A percentile compares a stretch with the other conserved stretches of the same genome.
Conservation (phyloP, 2,888 invertebrate genomes). For the Drosophila borealis region DNA sequence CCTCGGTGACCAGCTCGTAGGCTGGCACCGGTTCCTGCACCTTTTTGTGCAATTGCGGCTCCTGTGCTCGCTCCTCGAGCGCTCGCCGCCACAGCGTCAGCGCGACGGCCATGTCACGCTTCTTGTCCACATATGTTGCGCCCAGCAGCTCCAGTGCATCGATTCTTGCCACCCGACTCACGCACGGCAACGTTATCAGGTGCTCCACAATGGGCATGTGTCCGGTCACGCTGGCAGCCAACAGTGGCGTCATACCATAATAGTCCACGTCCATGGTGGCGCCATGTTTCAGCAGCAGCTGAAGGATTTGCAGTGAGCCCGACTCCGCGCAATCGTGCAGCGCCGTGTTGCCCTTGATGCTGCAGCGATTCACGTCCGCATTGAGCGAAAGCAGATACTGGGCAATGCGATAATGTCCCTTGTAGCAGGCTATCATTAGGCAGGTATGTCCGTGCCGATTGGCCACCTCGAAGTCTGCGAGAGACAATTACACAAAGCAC, state of each 20-base stretch:
- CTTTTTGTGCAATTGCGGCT: constrained; percentile 90
- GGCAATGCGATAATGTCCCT: constrained; percentile 96
- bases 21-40: constrained; percentile 91
- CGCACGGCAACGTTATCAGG: constrained; percentile 91
- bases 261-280: constrained; percentile 97
- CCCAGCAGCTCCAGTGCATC: constrained; percentile 96
- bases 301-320: constrained; percentile 96
- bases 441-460: constrained; percentile 98
- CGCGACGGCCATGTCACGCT: constrained; percentile 96
- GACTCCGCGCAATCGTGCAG: constrained; percentile 99
- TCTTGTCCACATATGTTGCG: constrained; percentile 98
- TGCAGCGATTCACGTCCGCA: constrained; percentile 96
- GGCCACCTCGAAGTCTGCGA: constrained; percentile 95
- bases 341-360: constrained; percentile 96
- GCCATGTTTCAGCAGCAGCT: constrained; percentile 93
- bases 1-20: constrained; percentile 95
- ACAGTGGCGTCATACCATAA: constrained; percentile 97
- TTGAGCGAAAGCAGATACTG: constrained; percentile 93
- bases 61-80: constrained; percentile 92
- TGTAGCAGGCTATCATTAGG: constrained; percentile 99
- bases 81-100: constrained; percentile 95
- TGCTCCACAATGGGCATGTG: constrained; percentile 97
- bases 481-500: neutral
- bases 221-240: constrained; percentile 97
- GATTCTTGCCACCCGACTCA: constrained; percentile 91